Evolutionary conservation across 2,113 vertebrate genomes (phyloP), one percentile per base, ranked within the genome.

Genomic region (Poecilia latipinna): DNA sequence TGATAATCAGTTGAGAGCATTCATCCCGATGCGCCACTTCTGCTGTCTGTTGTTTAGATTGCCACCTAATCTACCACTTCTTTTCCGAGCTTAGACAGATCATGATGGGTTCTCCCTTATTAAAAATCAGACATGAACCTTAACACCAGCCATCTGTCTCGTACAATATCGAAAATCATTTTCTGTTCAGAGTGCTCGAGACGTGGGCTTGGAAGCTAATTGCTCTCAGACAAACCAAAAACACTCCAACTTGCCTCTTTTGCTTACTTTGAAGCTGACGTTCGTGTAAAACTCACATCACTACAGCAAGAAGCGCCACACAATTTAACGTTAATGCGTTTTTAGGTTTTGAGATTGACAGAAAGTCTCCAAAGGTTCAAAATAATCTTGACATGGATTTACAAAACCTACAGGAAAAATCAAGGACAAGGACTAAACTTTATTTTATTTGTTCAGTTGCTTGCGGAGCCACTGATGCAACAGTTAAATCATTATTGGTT

Each of bases 1-100:
- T 28, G 12, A 5, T 48, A 39, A 67, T 48, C 31, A 78, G 39
- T 54, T 13, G 33, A 51, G 10, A 57, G 19, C 37, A 54, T 22
- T 54, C 5, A 26, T 29, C 5, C 8, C 1, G 35, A 24, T 3
- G 35, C 29, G 12, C 63, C 26, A 4, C 24, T 15, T 13, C 35
- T 63, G 22, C 33, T 51, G 15, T 48, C 69, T 67, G 29, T 51
- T 70, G 61, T 33, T 54, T 44, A 66, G 35, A 66, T 31, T 61
- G 29, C 60, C 28, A 60, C 35, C 12, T 44, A 74, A 57, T 31
- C 2, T 51, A 32, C 22, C 26, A 22, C 12, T 31, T 11, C 37
- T 28, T 61, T 71, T 35, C 61, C 6, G 17, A 15, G 28, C 26
- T 37, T 35, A 29, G 5, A 35, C 19, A 57, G 54, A 37, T 33